phyloP scores from a whole-genome alignment of 1,140 invertebrate genomes.

The Cherax quadricarinatus region DNA sequence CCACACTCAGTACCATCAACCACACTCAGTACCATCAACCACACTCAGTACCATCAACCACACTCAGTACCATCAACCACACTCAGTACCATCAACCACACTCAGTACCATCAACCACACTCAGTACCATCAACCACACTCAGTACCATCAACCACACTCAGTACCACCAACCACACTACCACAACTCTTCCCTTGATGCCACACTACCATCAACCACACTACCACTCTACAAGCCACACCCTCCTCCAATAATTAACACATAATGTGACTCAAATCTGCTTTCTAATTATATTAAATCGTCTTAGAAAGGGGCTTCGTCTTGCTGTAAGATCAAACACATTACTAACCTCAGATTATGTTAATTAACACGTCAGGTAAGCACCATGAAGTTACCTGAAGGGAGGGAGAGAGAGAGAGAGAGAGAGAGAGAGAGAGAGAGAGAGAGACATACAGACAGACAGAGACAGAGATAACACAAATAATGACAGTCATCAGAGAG shows the following conservation, averaged over 20 bases:
- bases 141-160: not conserved
- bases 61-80: not conserved
- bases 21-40: not conserved
- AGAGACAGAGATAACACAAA: conserved; percentile 4
- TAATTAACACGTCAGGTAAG: not conserved
- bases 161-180: not conserved
- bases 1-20: not conserved
- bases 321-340: too few species aligned
- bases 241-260: too few species aligned
- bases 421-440: conserved; percentile 10
- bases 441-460: too few species aligned
- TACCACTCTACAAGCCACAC: not conserved
- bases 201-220: not conserved
- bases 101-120: not conserved
- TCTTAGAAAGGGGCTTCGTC: too few species aligned
- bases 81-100: conserved; percentile 1
- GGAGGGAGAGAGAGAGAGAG: not conserved
- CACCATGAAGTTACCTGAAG: not conserved
- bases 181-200: not conserved
- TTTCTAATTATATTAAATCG: too few species aligned
- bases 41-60: not conserved
- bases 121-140: not conserved
- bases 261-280: too few species aligned
- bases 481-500: not conserved
- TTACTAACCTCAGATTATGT: not conserved